Percentiles rank a stretch among this genome's conserved stretches.
Conservation (phyloP, 1,140 invertebrate genomes). For the Acromyrmex charruanus region DNA sequence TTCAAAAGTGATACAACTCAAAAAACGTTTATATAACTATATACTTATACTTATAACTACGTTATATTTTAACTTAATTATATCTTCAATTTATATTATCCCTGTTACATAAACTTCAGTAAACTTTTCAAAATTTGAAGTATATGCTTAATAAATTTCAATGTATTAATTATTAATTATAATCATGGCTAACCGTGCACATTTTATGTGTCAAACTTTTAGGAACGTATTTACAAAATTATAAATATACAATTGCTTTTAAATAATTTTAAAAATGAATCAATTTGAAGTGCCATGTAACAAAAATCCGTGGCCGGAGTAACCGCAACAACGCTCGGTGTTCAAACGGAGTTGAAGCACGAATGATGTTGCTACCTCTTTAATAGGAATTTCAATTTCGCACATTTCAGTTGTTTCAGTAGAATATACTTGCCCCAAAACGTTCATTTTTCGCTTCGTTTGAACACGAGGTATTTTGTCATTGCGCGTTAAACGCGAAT, state of each 20-base stretch:
- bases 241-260: background rate
- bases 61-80: background rate
- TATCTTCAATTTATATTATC: background rate
- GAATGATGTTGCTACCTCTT: conserved; percentile 23
- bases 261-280: background rate
- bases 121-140: background rate
- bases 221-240: background rate
- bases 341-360: background rate
- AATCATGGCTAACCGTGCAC: background rate
- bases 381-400: conserved; percentile 46
- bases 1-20: too few relatives aligned
- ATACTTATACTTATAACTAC: background rate
- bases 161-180: background rate
- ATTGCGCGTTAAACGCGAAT: conserved; percentile 41
- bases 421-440: background rate
- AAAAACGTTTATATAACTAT: background rate
- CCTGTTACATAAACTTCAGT: too few relatives aligned
- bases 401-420: conserved; percentile 32
- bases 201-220: background rate
- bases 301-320: background rate
- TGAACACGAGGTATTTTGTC: conserved; percentile 29
- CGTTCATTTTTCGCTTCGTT: conserved; percentile 23
- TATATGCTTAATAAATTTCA: background rate
- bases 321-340: background rate
- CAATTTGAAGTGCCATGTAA: background rate